Conservation (phyloP, 2,797 vertebrate genomes). For the Pantherophis vulpinus region DNA sequence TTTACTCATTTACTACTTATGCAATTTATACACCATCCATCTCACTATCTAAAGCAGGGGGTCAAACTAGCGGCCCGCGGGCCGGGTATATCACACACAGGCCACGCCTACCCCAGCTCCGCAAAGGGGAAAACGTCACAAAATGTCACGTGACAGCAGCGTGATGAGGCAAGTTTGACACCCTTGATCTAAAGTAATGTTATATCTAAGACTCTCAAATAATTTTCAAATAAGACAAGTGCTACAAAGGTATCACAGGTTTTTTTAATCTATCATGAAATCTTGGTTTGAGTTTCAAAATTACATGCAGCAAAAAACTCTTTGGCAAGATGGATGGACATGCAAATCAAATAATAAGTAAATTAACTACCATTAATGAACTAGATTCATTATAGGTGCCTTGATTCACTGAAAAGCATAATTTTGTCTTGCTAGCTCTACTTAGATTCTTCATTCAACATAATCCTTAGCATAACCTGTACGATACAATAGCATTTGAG, state of each 20-base stretch:
- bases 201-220: background rate
- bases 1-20: background rate
- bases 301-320: background rate
- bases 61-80: too few species aligned
- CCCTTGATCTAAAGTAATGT: background rate
- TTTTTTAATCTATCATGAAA: background rate
- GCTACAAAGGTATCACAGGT: background rate
- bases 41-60: background rate
- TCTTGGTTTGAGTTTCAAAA: background rate
- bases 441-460: background rate
- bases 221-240: background rate
- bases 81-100: too few species aligned
- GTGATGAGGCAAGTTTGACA: too few species aligned
- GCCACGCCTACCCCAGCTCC: too few species aligned
- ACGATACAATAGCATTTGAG: background rate
- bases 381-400: background rate
- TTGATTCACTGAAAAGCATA: background rate
- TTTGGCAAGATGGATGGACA: background rate
- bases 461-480: background rate
- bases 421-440: background rate
- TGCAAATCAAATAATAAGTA: background rate
- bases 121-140: too few species aligned
- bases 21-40: background rate
- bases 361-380: background rate
- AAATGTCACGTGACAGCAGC: too few species aligned